Conservation (phyloP, 1,140 invertebrate species). For the Drosophila rhopaloa region DNA sequence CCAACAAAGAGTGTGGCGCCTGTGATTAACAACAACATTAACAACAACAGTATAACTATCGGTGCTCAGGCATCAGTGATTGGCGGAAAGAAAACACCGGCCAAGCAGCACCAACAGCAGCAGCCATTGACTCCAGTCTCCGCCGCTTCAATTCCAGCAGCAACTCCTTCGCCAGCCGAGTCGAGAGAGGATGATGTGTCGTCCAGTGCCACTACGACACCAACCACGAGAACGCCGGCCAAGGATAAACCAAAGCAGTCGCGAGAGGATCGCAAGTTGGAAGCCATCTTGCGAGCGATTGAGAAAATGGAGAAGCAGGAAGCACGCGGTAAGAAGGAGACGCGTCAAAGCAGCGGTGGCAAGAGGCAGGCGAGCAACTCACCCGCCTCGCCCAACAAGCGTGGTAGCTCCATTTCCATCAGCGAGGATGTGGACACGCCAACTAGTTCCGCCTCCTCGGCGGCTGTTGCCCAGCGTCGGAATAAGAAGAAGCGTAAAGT, state of each 20-base stretch:
- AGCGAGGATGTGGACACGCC: conserved; percentile 49
- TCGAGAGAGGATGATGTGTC: conserved; percentile 23
- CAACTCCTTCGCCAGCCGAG: conserved; percentile 18
- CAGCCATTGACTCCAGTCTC: conserved; percentile 8
- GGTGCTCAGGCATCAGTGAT: conserved; percentile 8
- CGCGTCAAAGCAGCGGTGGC: conserved; percentile 34
- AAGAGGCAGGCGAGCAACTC: conserved; percentile 77
- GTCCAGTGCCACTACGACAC: conserved; percentile 16
- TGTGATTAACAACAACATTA: conserved; percentile 29
- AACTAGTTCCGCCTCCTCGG: conserved; percentile 22
- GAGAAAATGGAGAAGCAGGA: conserved; percentile 92
- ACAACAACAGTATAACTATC: conserved; percentile 11
- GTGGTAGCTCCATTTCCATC: conserved; percentile 54
- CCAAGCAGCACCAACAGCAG: conserved; percentile 38
- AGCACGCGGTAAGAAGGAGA: conserved; percentile 88
- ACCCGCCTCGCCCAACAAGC: conserved; percentile 70
- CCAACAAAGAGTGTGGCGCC: conserved; percentile 18
- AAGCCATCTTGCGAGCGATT: conserved; percentile 97
- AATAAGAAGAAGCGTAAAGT: conserved; percentile 81
- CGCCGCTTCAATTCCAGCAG: conserved; percentile 10
- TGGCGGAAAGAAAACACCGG: conserved; percentile 37
- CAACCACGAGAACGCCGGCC: conserved; percentile 33
- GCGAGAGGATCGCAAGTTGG: conserved; percentile 97
- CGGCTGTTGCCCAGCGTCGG: conserved; percentile 30
- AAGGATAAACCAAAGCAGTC: conserved; percentile 87